These are phyloP conservation scores for Cerceris ruficornis DNA, from an alignment of 2,888 invertebrate genomes.

Conservation along the genomic window DNA sequence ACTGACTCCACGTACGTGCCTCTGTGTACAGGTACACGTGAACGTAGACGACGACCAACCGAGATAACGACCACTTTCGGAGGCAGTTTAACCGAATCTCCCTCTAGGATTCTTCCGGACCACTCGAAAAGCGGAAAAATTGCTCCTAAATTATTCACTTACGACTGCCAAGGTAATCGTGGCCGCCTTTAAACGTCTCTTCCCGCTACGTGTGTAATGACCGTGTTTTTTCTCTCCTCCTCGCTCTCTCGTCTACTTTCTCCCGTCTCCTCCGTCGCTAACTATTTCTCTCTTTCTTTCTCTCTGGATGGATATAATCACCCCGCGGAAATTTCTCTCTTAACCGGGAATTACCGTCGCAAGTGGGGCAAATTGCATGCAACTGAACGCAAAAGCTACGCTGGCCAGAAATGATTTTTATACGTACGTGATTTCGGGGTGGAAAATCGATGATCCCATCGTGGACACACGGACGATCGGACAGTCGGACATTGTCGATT, in stretches of 20 bases:
- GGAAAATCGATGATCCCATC: background rate
- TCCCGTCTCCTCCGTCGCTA: background rate
- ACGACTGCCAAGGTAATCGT: conserved; percentile 50
- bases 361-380: conserved; percentile 28
- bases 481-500: background rate
- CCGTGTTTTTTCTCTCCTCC: conserved; percentile 28
- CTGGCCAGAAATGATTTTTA: conserved; percentile 5
- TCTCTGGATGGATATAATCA: conserved; percentile 52
- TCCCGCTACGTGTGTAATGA: conserved; percentile 49
- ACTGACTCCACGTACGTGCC: background rate
- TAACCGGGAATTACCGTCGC: conserved; percentile 42
- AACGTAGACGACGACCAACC: conserved; percentile 28
- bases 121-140: conserved; percentile 49
- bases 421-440: background rate
- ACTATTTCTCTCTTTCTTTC: background rate
- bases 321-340: conserved; percentile 48
- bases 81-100: conserved; percentile 22
- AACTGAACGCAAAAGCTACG: background rate
- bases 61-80: conserved; percentile 40
- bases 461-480: background rate
- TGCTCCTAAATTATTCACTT: conserved; percentile 64
- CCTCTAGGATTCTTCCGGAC: conserved; percentile 18
- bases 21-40: conserved; percentile 1
- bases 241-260: too few relatives aligned
- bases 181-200: conserved; percentile 42